Evolutionary conservation across 2,888 invertebrate genomes (phyloP).

Genomic region (Atrina japonica): DNA sequence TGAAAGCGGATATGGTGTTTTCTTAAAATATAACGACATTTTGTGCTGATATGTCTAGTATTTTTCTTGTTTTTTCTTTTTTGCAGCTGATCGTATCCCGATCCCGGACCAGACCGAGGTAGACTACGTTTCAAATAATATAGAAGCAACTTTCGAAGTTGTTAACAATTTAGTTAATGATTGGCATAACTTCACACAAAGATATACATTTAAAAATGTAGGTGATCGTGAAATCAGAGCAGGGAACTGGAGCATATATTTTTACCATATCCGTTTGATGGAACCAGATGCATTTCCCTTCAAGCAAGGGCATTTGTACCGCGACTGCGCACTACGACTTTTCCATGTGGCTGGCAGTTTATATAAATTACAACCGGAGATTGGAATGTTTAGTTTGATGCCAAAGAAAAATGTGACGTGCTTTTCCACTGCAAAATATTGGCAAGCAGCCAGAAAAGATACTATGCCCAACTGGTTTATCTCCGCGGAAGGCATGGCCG

Average conservation of each 20-base stretch:
- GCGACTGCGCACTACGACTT: conserved; percentile 49
- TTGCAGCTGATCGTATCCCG: conserved; percentile 9
- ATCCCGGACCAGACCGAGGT: conserved; percentile 52
- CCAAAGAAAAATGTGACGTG: background rate
- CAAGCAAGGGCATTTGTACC: conserved; percentile 5
- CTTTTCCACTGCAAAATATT: conserved; percentile 30
- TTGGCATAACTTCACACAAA: conserved; percentile 32
- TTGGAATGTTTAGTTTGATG: background rate
- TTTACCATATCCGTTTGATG: conserved; percentile 53
- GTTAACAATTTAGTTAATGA: conserved; percentile 58
- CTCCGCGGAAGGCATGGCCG: conserved; percentile 27
- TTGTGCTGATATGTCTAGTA: background rate
- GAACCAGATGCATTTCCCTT: conserved; percentile 30
- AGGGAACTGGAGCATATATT: conserved; percentile 70
- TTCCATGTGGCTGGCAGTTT: conserved; percentile 61
- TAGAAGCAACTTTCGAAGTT: conserved; percentile 55
- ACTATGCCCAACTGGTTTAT: conserved; percentile 48
- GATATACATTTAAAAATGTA: conserved; percentile 46
- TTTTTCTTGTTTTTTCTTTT: background rate
- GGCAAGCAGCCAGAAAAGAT: conserved; percentile 35
- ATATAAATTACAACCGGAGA: conserved; percentile 58
- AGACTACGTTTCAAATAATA: conserved; percentile 62
- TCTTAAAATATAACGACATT: background rate
- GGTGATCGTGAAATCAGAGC: conserved; percentile 47
- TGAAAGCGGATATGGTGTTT: background rate